These are phyloP conservation scores for Mesembrinibis cayennensis DNA, from an alignment of 2,113 vertebrate species.

Conservation along the genomic window DNA sequence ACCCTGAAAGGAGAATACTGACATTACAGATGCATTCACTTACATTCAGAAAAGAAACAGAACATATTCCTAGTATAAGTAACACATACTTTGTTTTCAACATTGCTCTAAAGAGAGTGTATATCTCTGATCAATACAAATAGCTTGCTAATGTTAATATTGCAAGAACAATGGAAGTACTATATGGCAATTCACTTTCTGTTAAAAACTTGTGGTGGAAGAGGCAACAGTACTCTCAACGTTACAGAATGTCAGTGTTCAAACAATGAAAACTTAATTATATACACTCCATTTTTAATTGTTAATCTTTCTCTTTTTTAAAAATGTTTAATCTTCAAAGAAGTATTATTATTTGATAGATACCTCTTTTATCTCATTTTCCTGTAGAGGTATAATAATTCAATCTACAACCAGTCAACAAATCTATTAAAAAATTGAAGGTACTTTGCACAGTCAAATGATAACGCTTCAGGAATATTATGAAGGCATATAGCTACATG, in stretches of 20 bases:
- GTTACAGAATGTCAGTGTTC: background rate
- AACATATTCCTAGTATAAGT: background rate
- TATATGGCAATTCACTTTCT: background rate
- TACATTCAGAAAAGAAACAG: background rate
- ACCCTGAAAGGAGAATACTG: background rate
- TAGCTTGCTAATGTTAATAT: conserved; percentile 6
- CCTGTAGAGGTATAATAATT: background rate
- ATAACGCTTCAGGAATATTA: background rate
- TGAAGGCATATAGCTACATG: background rate
- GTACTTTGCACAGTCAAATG: background rate
- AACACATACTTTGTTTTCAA: background rate
- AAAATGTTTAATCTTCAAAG: background rate
- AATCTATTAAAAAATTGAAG: background rate
- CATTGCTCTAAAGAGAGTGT: background rate
- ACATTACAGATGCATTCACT: background rate
- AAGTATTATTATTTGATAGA: background rate
- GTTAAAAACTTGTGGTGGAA: background rate
- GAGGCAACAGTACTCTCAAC: background rate
- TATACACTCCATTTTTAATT: background rate
- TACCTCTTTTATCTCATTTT: background rate
- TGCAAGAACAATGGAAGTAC: background rate
- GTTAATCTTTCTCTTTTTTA: background rate
- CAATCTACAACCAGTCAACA: background rate
- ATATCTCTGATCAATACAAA: background rate
- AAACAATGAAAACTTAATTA: background rate